Evolutionary conservation across 1,140 invertebrate genomes (phyloP), one percentile per base, ranked within the genome.

Genomic region (Sipha flava): DNA sequence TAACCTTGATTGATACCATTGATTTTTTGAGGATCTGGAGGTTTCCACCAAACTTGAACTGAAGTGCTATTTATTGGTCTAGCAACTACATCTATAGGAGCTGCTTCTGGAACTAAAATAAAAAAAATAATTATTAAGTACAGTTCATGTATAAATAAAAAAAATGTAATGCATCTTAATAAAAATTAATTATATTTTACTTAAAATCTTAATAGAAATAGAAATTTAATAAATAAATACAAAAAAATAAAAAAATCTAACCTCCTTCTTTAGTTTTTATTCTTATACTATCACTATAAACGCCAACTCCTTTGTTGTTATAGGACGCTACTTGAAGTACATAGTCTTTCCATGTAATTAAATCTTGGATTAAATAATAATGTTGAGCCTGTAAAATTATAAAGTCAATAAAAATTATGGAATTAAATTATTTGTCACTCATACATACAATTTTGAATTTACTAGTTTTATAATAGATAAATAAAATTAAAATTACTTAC

Each of bases 1-100:
- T 98, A 99, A 9, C 97, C 98, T 86, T 98, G 95, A 89, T 98
- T 99, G 21, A 98, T 96, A 37, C 98, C 98, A 85, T 99, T 99
- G 54, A 99, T 98, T 86, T 97, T 95, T 83, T 98, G 95, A 0
- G 96, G 95, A 88, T 97, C 94, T 3, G 97, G 95, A 2, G 95
- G 94, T 37, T 90, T 93, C 95, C 95, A 97, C 87, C 88, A 92
- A 1, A 96, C 92, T 80, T 89, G 87, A 3, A 95, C 86, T 0
- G 92, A 89, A 0, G 96, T 98, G 0, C 97, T 98, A 86, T 96
- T 98, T 0, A 94, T 83, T 0, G 97, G 88, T 84, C 91, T 87
- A 3, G 91, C 93, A 75, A 88, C 87, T 0, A 98, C 89, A 82
- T 92, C 91, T 7, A 92, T 94, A 0, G 98, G 97, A 1, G 96